A percentile compares a stretch with the other conserved stretches of the same genome.
These are phyloP conservation scores for Scolanthus callimorphus DNA, from an alignment of 92 coral and sea anemone species.

Conservation along the genomic window DNA sequence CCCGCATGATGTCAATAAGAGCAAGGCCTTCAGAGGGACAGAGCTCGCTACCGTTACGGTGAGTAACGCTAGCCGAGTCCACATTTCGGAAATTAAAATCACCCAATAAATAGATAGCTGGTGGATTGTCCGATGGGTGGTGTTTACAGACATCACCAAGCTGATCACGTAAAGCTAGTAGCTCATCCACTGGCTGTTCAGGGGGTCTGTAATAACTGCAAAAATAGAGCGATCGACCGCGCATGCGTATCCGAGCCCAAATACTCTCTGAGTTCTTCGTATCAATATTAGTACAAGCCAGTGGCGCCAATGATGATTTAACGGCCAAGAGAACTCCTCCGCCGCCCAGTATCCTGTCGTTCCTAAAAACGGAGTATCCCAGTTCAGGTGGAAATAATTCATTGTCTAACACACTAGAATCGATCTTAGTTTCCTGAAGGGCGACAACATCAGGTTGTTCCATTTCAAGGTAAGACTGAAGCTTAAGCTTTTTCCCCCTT, in stretches of 20 bases:
- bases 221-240: conserved; percentile 7
- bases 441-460: conserved; percentile 16
- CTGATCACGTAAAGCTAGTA: not conserved
- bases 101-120: conserved; percentile 26
- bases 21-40: conserved; percentile 17
- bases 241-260: conserved; percentile 7
- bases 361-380: too few relatives aligned
- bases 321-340: conserved; percentile 27
- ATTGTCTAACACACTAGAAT: not conserved
- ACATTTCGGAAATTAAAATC: conserved; percentile 33
- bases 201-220: conserved; percentile 40
- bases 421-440: conserved; percentile 22
- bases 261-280: conserved; percentile 3
- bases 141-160: not conserved
- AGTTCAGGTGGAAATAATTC: conserved; percentile 39
- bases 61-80: conserved; percentile 12
- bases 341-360: conserved; percentile 8
- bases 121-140: conserved; percentile 15
- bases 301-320: conserved; percentile 9
- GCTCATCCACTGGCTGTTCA: conserved; percentile 7
- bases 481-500: conserved; percentile 23
- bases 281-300: not conserved
- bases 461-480: conserved; percentile 2
- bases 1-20: conserved; percentile 15
- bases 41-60: conserved; percentile 2